phyloP scores from a whole-genome alignment of 1,140 invertebrate species.

The Asobara japonica region DNA sequence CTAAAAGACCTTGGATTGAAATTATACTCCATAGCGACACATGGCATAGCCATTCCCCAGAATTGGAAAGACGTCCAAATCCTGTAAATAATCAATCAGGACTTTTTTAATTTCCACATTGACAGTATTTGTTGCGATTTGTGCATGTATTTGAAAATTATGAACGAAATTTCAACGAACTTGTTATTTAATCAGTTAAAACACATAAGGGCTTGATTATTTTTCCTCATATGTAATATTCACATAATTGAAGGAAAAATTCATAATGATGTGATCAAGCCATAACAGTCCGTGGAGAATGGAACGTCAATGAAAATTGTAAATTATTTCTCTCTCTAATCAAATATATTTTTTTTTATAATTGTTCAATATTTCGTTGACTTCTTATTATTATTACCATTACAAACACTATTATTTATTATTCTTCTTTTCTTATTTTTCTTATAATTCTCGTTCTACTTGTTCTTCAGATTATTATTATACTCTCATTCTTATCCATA shows the following conservation, averaged over 20 bases:
- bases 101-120: background rate
- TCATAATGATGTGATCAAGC: background rate
- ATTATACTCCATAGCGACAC: background rate
- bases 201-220: background rate
- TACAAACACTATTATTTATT: constrained; percentile 35
- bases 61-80: background rate
- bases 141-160: background rate
- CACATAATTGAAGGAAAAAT: background rate
- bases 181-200: background rate
- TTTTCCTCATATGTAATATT: background rate
- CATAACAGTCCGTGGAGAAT: background rate
- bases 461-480: no score
- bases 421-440: constrained; percentile 12
- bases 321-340: background rate
- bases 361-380: background rate
- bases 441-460: no score
- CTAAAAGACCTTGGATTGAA: background rate
- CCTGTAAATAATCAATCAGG: background rate
- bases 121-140: background rate
- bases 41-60: background rate
- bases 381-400: background rate
- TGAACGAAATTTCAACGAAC: background rate
- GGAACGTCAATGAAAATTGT: background rate
- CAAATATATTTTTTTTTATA: background rate
- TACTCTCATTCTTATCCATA: no score